Conservation (phyloP, 2,113 vertebrate genomes). For the human region DNA sequence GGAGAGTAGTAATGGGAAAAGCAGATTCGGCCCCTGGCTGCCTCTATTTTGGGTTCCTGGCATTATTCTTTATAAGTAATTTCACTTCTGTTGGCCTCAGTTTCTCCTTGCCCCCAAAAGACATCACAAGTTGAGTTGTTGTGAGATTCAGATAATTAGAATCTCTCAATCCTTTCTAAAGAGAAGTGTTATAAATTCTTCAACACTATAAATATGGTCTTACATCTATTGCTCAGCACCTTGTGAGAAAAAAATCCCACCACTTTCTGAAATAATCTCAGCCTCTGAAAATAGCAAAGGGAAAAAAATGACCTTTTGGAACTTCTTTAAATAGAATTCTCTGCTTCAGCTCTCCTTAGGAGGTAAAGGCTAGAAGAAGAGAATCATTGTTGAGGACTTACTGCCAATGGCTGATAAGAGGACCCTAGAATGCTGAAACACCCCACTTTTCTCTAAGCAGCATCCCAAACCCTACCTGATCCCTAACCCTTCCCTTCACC, state of each 20-base stretch:
- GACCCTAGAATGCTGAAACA: background rate
- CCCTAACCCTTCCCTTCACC: background rate
- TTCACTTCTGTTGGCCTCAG: slow-evolving; percentile 30
- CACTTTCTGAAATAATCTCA: slow-evolving; percentile 44
- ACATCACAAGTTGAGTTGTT: background rate
- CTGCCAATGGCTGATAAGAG: background rate
- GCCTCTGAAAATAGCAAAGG: slow-evolving; percentile 58
- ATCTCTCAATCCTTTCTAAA: slow-evolving; percentile 32
- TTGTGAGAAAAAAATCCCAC: background rate
- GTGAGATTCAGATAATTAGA: background rate
- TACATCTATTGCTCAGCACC: slow-evolving; percentile 47
- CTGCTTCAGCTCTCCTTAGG: background rate
- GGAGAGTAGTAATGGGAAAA: background rate
- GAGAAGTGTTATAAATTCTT: slow-evolving; percentile 52
- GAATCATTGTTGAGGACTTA: background rate
- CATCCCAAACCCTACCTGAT: background rate
- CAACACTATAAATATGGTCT: slow-evolving; percentile 39
- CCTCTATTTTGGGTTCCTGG: background rate
- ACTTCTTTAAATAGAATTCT: background rate
- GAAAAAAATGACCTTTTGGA: slow-evolving; percentile 5
- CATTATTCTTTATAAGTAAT: background rate
- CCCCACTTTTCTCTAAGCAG: background rate
- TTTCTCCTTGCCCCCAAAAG: slow-evolving; percentile 53
- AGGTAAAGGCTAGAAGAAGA: background rate
- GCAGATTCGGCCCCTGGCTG: background rate